phyloP scores from a whole-genome alignment of 1,140 invertebrate species.

The Heliconius eleuchia region DNA sequence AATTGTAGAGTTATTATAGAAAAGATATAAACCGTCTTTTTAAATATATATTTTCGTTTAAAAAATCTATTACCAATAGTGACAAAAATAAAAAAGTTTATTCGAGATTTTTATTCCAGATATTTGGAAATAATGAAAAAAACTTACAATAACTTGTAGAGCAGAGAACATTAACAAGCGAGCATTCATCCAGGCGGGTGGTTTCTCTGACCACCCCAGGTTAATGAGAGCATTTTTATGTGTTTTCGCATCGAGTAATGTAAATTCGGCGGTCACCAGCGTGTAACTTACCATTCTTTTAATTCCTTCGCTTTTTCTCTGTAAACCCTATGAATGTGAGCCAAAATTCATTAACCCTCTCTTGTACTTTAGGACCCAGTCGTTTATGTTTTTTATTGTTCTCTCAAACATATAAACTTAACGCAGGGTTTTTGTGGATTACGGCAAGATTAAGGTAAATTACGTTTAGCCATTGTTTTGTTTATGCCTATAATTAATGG shows the following conservation, averaged over 20 bases:
- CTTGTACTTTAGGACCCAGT: constrained; percentile 56
- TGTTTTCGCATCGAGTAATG: constrained; percentile 77
- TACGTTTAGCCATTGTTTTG: constrained; percentile 14
- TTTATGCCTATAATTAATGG: neutral
- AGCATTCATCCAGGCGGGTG: constrained; percentile 48
- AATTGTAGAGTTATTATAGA: neutral
- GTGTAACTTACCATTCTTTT: constrained; percentile 73
- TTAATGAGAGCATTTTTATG: constrained; percentile 79
- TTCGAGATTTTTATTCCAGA: too few relatives aligned
- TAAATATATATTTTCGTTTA: neutral
- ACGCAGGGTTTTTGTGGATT: constrained; percentile 27
- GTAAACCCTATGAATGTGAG: constrained; percentile 58
- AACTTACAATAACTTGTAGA: neutral
- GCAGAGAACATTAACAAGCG: constrained; percentile 29
- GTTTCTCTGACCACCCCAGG: constrained; percentile 69
- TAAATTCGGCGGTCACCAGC: constrained; percentile 74
- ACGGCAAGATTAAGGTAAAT: constrained; percentile 18
- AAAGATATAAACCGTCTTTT: neutral
- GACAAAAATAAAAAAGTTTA: neutral
- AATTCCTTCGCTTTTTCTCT: constrained; percentile 56
- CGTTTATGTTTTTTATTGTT: constrained; percentile 57
- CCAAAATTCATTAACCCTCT: constrained; percentile 69
- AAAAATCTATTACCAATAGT: neutral
- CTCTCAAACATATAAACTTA: constrained; percentile 32
- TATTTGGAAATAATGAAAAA: neutral